Evolutionary conservation across 2,113 vertebrate genomes (phyloP), one percentile per base, ranked within the genome.

Genomic region (Tenebrosternarchus preto): DNA sequence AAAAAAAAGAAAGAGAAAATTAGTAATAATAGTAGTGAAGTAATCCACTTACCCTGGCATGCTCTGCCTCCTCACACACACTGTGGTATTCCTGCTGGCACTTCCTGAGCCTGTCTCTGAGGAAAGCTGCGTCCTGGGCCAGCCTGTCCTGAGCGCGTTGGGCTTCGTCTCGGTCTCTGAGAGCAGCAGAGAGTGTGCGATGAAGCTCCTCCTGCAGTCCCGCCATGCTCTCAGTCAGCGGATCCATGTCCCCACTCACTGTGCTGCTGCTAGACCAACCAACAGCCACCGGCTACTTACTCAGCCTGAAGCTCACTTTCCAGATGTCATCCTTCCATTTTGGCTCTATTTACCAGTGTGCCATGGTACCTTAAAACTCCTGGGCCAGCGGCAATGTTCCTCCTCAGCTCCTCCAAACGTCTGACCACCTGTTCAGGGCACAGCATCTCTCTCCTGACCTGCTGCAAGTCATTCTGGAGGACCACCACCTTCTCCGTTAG

Each of bases 401-500:
- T 85, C 70, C 85, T 91, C 75, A 95, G 88, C 29, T 94, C 91
- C 24, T 88, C 89, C 19, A 95, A 61, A 70, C 85, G 86, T 87
- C 87, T 84, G 3, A 81, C 72, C 56, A 93, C 86, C 68, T 93
- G 89, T 77, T 94, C 90, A 5, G 92, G 93, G 29, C 82, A 90
- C 88, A 95, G 86, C 77, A 94, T 80, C 33, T 85, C 91, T 25
- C 80, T 80, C 69, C 86, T 84, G 0, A 86, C 89, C 66, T 90
- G 83, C 73, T 90, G 90, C 72, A 95, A 87, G 59, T 93, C 91
- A 73, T 84, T 88, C 81, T 94, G 92, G 69, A 94, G 88, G 64
- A 88, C 90, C 77, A 88, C 87, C 43, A 95, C 90, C 53, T 95
- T 90, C 7, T 93, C 86, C 85, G 91, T 94, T 74, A 96, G 77